Base-by-base conservation (phyloP, 2,888 invertebrate genomes). In the Hedychridium roseum region DNA sequence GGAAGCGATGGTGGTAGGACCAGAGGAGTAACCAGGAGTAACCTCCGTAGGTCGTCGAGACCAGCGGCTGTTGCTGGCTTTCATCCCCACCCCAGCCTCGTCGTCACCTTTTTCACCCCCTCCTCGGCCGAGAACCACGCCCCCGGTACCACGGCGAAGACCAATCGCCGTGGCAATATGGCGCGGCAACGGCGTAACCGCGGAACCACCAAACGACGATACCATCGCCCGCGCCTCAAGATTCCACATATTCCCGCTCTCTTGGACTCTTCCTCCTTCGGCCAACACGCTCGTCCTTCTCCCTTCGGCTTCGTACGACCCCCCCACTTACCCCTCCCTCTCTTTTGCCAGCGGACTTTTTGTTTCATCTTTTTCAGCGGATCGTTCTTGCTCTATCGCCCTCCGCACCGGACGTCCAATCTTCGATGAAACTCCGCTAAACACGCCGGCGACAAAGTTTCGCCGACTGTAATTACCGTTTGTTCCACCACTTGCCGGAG, bases 151-250 rank as follows among this genome's bases (percentile, higher is more conserved):
- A 57, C 40, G 28, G 17, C 20, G 11, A 20, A 54, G 57, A 53
- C 75, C 75, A 76, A 76, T 76, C 65, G 48, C 34, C 27, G 38
- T 54, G 60, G 60, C 74, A 74, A 70, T 68, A 76, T 76, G 75
- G 75, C 75, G 75, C 69, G 48, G 23, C 5, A 56, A 38, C 43
- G 43, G 27, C 39, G 28, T 46, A 36, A 51, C 52, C 41, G 45
- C 43, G 31, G 45, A 48, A 51, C 40, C 45, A 34, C 39, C 30
- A 26, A 31, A 9, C 35, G 23, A 16, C 31, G 4, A 68, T 64
- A 64, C 53, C 57, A 67, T 66, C 72, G 66, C 49, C 53, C 50
- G 49, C 51, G 56, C 51, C 57, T 53, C 61, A 52, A 57, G 60
- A 66, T 69, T 66, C 62, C 63, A 64, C 61, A 66, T 66, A 62